Conservation (phyloP, 1,140 invertebrate genomes). For the Drosophila ficusphila region DNA sequence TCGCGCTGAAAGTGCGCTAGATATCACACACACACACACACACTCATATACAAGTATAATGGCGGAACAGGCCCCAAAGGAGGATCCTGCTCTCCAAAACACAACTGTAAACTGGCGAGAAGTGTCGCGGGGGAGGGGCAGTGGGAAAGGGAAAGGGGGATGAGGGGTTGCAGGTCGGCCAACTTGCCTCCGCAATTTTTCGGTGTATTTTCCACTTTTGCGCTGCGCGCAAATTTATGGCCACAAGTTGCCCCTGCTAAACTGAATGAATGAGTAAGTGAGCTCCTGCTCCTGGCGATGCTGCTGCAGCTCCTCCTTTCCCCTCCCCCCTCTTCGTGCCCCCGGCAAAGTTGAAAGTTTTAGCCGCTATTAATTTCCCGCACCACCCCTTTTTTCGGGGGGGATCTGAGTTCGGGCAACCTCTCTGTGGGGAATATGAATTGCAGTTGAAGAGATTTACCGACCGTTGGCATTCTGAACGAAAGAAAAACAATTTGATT, state of each 20-base stretch:
- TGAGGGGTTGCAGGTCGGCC: neutral
- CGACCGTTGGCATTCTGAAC: neutral
- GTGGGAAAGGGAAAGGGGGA: neutral
- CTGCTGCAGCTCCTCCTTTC: constrained; percentile 10
- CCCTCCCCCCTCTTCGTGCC: constrained; percentile 29
- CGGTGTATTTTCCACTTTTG: constrained; percentile 63
- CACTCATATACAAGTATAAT: too few relatives aligned
- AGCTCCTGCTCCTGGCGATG: constrained; percentile 3
- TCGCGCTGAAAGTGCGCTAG: constrained; percentile 79
- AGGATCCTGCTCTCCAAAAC: constrained; percentile 13
- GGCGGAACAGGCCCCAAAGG: constrained; percentile 35
- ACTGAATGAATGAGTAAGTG: constrained; percentile 54
- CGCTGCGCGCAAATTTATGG: constrained; percentile 71
- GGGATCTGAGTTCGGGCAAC: constrained; percentile 17
- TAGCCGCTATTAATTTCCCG: constrained; percentile 71
- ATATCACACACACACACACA: constrained; percentile 34
- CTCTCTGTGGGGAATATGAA: constrained; percentile 47
- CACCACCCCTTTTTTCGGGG: constrained; percentile 1
- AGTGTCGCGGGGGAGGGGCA: too few relatives aligned
- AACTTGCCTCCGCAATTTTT: constrained; percentile 75
- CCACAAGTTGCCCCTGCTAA: constrained; percentile 60
- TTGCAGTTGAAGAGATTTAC: constrained; percentile 47
- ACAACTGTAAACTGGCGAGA: neutral
- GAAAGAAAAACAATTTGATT: constrained; percentile 31
- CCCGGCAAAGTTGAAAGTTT: constrained; percentile 62